Evolutionary conservation across 1,140 invertebrate species (phyloP), one percentile per base, ranked within the genome.

Genomic region (Rhopalosiphum padi): DNA sequence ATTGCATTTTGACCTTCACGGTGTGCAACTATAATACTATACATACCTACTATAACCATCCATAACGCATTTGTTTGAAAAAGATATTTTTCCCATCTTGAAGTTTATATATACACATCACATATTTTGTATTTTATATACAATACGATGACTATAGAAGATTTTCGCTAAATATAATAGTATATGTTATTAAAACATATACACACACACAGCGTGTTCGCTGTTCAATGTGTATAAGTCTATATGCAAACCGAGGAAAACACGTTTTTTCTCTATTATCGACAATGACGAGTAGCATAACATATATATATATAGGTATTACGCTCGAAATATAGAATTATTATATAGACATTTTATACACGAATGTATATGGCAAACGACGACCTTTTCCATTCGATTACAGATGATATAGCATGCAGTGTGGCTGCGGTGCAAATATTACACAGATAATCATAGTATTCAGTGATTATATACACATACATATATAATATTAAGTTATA

Each of bases 1-100:
- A 89, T 89, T 37, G 53, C 46, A 51, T 89, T 37, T 89, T 23
- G 87, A 53, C 87, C 87, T 89, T 89, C 87, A 53, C 22, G 46
- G 87, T 53, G 37, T 23, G 51, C 30, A 37, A 77, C 60, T 77
- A 77, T n/a, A 18, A 68, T n/a, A n/a, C 48, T 51, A 18, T 51
- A 18, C 1, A n/a, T n/a, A n/a, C 15, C 60, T 68, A 68, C 30
- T 15, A 0, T 5, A 77, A 77, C 30, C 30, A 18, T 18, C n/a
- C 60, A 77, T 77, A 77, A 77, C n/a, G n/a, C 23, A 53, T 35
- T 89, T 53, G 48, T 89, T 53, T 53, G 87, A 53, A 89, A 53
- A 51, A 88, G 0, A 88, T 89, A 53, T 89, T 53, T 51, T 51
- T 35, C 22, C 1, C 30, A n/a, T n/a, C 25, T 30, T n/a, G 43